Evolutionary conservation across 2,888 invertebrate species (phyloP).

Genomic region (Torymus auratus): DNA sequence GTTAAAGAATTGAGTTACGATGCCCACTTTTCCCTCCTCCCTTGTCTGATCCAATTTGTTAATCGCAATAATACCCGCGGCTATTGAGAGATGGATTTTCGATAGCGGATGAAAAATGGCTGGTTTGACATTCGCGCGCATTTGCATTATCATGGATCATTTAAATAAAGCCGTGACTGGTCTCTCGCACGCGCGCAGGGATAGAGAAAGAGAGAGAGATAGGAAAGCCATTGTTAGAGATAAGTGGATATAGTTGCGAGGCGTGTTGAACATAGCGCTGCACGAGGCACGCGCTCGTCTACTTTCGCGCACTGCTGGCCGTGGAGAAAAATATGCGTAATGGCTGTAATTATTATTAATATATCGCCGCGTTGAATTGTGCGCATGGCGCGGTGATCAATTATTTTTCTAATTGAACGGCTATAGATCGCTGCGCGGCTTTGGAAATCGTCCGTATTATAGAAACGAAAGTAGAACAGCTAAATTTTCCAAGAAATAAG

Average conservation of each 20-base stretch:
- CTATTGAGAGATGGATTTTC: slow-evolving; percentile 14
- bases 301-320: slow-evolving; percentile 5
- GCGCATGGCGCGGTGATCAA: no score
- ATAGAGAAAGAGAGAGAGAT: background rate
- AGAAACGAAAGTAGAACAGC: no score
- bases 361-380: background rate
- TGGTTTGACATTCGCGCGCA: background rate
- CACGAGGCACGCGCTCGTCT: background rate
- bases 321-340: slow-evolving; percentile 18
- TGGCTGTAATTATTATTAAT: slow-evolving; percentile 16
- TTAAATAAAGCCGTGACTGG: slow-evolving; percentile 42
- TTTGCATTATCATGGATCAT: slow-evolving; percentile 39
- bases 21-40: background rate
- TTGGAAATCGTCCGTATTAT: no score
- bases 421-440: no score
- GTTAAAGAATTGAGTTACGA: background rate
- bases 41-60: slow-evolving; percentile 19
- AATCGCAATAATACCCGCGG: background rate
- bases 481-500: no score
- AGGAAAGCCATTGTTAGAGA: slow-evolving; percentile 25
- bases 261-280: no score
- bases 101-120: slow-evolving; percentile 28
- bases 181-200: no score
- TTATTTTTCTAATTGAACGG: no score
- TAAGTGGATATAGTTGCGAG: slow-evolving; percentile 23